These are phyloP conservation scores for Heteromyza rotundicornis DNA, from an alignment of 2,888 invertebrate species.

Conservation along the genomic window DNA sequence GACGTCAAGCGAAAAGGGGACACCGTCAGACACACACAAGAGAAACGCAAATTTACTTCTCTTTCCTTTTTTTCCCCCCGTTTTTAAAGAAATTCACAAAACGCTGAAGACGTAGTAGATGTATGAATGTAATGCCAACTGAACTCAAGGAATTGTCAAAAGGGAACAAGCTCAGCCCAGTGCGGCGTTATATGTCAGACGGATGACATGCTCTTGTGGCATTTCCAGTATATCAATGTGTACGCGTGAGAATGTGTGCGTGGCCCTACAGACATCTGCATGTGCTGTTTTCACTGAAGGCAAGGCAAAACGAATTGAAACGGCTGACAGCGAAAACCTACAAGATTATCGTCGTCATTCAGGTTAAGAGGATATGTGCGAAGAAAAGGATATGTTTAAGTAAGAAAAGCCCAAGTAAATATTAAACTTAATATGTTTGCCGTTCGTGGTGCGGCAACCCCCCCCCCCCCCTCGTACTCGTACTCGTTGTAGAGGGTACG, in stretches of 20 bases:
- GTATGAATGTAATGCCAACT: neutral
- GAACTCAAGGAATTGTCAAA: too few relatives aligned
- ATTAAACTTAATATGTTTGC: slow-evolving; percentile 12
- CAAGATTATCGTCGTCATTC: slow-evolving; percentile 18
- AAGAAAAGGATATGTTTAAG: slow-evolving; percentile 10
- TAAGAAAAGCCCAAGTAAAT: slow-evolving; percentile 9
- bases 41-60: neutral
- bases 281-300: too few relatives aligned
- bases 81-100: neutral
- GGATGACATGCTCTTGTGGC: too few relatives aligned
- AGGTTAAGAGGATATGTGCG: slow-evolving; percentile 11
- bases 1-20: neutral
- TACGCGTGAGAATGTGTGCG: too few relatives aligned
- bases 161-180: too few relatives aligned
- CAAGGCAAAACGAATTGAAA: neutral
- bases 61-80: neutral
- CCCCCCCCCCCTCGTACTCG: too few relatives aligned
- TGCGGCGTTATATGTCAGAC: too few relatives aligned
- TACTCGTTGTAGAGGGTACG: too few relatives aligned
- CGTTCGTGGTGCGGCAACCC: neutral
- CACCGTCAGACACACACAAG: neutral
- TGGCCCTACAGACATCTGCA: too few relatives aligned
- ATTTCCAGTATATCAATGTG: too few relatives aligned
- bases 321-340: slow-evolving; percentile 21
- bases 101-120: neutral